Conservation (phyloP, 2,888 invertebrate species). For the Aleiodes leptofemur region DNA sequence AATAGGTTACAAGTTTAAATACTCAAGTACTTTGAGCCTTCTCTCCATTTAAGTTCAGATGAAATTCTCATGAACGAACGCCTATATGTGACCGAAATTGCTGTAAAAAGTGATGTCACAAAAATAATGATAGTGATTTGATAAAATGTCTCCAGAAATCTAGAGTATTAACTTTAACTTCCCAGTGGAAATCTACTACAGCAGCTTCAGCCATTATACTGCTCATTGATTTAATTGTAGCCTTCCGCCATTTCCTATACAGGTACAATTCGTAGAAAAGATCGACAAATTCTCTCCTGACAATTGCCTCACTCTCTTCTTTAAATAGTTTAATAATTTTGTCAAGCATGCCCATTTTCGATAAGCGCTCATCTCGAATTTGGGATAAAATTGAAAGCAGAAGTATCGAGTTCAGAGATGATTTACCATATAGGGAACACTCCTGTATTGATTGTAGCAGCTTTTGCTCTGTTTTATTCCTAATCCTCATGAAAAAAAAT, state of each 20-base stretch:
- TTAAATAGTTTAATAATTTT: constrained; percentile 79
- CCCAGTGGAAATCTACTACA: constrained; percentile 87
- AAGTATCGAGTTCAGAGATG: too few species aligned
- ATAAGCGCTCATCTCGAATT: constrained; percentile 81
- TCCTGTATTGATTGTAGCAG: too few species aligned
- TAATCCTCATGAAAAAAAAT: too few species aligned
- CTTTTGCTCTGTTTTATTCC: too few species aligned
- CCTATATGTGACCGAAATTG: too few species aligned
- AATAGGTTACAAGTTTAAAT: too few species aligned
- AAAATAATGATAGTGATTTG: constrained; percentile 48
- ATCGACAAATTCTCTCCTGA: constrained; percentile 83
- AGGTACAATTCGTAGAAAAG: constrained; percentile 82
- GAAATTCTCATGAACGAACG: too few species aligned
- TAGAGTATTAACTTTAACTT: constrained; percentile 85
- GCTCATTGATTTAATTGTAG: constrained; percentile 78
- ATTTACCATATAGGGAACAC: too few species aligned
- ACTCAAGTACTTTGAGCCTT: too few species aligned
- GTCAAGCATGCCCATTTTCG: constrained; percentile 79
- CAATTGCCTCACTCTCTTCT: constrained; percentile 86
- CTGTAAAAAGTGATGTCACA: too few species aligned
- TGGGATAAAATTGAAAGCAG: constrained; percentile 35
- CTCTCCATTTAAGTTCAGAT: too few species aligned
- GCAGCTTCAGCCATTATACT: constrained; percentile 82
- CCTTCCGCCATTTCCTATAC: constrained; percentile 78
- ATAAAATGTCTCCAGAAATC: constrained; percentile 85